These are phyloP conservation scores for Pedetes capensis DNA, from an alignment of 2,113 vertebrate genomes.

Conservation along the genomic window DNA sequence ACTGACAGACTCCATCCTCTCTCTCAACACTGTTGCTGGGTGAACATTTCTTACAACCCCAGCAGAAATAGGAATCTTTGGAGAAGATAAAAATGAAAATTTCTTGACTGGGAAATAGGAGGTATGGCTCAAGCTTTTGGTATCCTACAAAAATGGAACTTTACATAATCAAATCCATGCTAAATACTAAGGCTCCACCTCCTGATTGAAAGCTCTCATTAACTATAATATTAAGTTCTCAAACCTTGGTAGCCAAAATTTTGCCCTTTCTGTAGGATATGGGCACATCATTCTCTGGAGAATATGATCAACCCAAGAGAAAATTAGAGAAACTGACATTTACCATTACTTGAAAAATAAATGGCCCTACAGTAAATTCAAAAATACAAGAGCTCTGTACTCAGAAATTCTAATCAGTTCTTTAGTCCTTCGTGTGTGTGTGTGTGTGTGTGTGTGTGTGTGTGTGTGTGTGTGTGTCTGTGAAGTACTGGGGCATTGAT, in stretches of 20 bases:
- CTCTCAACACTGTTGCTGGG: not conserved
- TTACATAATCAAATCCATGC: not conserved
- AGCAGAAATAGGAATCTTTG: not conserved
- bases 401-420: not conserved
- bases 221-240: not conserved
- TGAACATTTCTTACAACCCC: not conserved
- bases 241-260: not conserved
- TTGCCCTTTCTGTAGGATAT: not conserved
- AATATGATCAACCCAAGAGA: not conserved
- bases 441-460: too few relatives aligned
- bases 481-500: too few relatives aligned
- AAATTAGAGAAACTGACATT: not conserved
- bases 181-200: not conserved
- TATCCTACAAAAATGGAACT: not conserved
- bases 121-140: not conserved
- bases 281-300: not conserved
- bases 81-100: not conserved
- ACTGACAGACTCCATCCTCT: not conserved
- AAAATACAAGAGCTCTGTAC: not conserved
- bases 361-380: not conserved
- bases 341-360: not conserved
- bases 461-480: too few relatives aligned
- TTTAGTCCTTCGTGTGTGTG: not conserved
- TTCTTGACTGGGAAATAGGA: not conserved
- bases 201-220: not conserved